Evolutionary conservation across 2,888 invertebrate species (phyloP), one percentile per base, ranked within the genome.

Genomic region (Agrochola macilenta): DNA sequence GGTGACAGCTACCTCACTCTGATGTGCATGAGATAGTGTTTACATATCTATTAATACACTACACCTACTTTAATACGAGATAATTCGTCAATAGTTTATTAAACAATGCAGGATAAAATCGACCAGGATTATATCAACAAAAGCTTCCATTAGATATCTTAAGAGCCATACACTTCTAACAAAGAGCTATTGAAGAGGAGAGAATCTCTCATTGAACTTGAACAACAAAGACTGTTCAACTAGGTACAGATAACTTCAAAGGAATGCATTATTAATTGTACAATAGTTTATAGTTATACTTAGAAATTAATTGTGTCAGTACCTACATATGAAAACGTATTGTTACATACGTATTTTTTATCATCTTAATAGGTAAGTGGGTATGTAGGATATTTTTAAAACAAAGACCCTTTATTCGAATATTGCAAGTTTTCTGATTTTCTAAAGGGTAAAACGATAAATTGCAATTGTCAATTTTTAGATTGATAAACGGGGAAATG

Each of bases 201-300:
- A 35, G 23, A 64, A 73, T 74, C 17, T 58, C 35, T 74, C 35
- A 81, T 74, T 78, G 26, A 81, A 81, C 64, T 81, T 81, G n/a
- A 81, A 78, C 35, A 78, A 79, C 54, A 78, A 65, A 78, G 39
- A 26, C 39, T 73, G n/a, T 64, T 52, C 30, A 58, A 57, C 39
- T 49, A 54, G 4, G 4, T 11, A 30, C 9, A 54, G 5, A 46
- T 5, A 30, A 20, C 57, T 43, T 76, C 43, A 68, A 76, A 77
- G 82, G 77, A 82, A 82, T 82, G 68, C 63, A 68, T 82, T 68
- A 68, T 35, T 68, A 35, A 57, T 68, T 52, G 76, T 17, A 68
- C 68, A 79, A 68, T 82, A 43, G 43, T 52, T 20, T 43, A 49
- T 57, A 76, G n/a, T 82, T 35, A 43, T 43, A 81, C 35, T 52